Evolutionary conservation across 2,888 invertebrate species (phyloP), one percentile per base, ranked within the genome.

Genomic region (Stomorhina lunata): DNA sequence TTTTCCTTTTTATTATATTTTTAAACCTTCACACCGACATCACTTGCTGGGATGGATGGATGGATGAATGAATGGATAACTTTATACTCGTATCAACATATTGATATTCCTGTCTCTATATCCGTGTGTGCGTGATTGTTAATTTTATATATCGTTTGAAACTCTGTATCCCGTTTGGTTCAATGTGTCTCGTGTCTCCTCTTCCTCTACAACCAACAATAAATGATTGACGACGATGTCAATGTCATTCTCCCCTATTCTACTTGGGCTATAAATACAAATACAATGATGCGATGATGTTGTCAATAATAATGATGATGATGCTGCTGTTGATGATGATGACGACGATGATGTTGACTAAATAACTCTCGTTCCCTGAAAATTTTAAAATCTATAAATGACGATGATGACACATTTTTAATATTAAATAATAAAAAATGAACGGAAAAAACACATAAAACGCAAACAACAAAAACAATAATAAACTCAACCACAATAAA

Each of bases 181-280:
- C 34, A 45, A 65, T 57, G 29, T 68, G 66, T 59, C 59, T 59
- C 68, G 27, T 27, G n/a, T n/a, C n/a, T n/a, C n/a, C n/a, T n/a
- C n/a, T n/a, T n/a, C n/a, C 72, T 63, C 50, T 5, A 50, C 68
- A 53, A 45, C 17, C 43, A 61, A 75, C 61, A 78, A 82, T 65
- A 69, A 69, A 75, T 79, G 82, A 82, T 82, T 75, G 75, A 82
- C 79, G 79, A 82, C 77, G 68, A 77, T 82, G 73, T 79, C 78
- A 81, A 73, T 81, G 82, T 61, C 79, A 65, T 45, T 22, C n/a
- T 17, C n/a, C 25, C 17, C 6, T 45, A 15, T 15, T 45, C 29
- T 15, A 27, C 57, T 59, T 15, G 37, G 37, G 61, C 57, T 65
- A 75, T 71, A 59, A 71, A 79, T 79, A 53, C 34, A 63, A 71